phyloP scores from a whole-genome alignment of 2,888 invertebrate genomes.

The Xestoiulus laeticollis region DNA sequence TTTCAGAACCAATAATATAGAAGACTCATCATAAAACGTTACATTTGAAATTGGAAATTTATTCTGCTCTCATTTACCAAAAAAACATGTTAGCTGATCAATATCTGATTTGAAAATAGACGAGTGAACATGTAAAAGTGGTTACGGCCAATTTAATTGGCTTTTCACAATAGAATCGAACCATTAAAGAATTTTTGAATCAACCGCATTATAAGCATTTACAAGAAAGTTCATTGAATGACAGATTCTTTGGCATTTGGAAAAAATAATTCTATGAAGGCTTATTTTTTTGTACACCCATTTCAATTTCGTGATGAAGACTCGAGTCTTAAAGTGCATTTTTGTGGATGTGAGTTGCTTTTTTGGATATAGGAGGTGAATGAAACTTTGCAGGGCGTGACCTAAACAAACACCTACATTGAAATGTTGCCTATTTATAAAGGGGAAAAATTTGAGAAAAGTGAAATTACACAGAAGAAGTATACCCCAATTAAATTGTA shows the following conservation, averaged over 20 bases:
- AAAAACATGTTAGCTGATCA: slow-evolving; percentile 15
- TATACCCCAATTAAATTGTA: not conserved
- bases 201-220: slow-evolving; percentile 29
- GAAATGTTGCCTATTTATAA: not conserved
- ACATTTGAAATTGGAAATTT: not conserved
- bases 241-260: not conserved
- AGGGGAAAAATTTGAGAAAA: not conserved
- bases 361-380: slow-evolving; percentile 2
- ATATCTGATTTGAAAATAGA: not conserved
- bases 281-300: not conserved
- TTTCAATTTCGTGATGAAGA: not conserved
- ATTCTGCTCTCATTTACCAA: not conserved
- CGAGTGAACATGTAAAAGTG: not conserved
- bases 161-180: not conserved
- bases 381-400: slow-evolving; percentile 45
- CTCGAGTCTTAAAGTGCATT: not conserved
- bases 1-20: not conserved
- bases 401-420: slow-evolving; percentile 46
- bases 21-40: not conserved
- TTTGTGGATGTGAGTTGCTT: not conserved
- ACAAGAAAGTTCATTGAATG: slow-evolving; percentile 29
- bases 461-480: not conserved
- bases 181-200: slow-evolving; percentile 23
- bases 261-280: not conserved
- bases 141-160: slow-evolving; percentile 6